Conservation (phyloP, 2,888 invertebrate species). For the Conistra vaccinii region DNA sequence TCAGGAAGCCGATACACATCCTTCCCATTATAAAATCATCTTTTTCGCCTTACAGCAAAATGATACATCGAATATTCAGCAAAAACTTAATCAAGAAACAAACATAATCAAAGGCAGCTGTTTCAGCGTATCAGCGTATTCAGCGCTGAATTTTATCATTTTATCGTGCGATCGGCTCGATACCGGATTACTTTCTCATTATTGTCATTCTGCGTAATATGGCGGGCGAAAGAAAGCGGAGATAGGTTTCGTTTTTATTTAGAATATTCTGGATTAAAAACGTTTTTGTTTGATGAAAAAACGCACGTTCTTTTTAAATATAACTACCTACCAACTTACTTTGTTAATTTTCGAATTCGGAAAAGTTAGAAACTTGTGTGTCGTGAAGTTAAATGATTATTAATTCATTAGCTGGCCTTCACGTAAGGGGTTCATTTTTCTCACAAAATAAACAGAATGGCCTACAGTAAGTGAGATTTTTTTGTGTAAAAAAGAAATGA, state of each 20-base stretch:
- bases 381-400: neutral
- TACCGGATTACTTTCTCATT: slow-evolving; percentile 52
- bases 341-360: neutral
- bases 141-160: slow-evolving; percentile 54
- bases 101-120: slow-evolving; percentile 54
- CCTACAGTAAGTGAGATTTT: no score
- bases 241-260: slow-evolving; percentile 35
- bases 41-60: slow-evolving; percentile 22
- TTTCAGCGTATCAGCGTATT: slow-evolving; percentile 46
- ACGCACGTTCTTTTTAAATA: neutral
- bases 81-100: slow-evolving; percentile 52
- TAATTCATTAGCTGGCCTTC: neutral
- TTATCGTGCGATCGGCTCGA: slow-evolving; percentile 47
- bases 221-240: slow-evolving; percentile 16
- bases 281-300: slow-evolving; percentile 10
- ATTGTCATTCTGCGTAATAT: slow-evolving; percentile 49
- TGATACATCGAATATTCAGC: slow-evolving; percentile 34
- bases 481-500: neutral
- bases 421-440: neutral
- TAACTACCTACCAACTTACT: neutral
- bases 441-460: neutral
- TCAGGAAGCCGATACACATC: slow-evolving; percentile 9
- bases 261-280: slow-evolving; percentile 31
- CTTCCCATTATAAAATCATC: slow-evolving; percentile 14
- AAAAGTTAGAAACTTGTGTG: neutral